Conservation (phyloP, 2,113 vertebrate species). For the Raphicerus campestris region DNA sequence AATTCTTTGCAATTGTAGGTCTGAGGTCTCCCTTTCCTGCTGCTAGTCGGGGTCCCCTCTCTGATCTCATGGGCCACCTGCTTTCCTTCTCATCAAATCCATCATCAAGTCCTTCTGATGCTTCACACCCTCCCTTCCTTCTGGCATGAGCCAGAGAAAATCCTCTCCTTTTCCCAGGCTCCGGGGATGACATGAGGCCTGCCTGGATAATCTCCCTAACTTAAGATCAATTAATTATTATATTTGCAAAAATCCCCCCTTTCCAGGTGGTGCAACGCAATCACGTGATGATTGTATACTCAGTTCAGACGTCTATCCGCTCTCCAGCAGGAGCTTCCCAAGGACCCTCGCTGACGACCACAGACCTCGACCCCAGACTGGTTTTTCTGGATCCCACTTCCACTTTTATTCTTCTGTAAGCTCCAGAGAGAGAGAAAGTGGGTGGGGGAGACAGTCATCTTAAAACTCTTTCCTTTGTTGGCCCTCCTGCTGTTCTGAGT, state of each 20-base stretch:
- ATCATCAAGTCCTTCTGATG: neutral
- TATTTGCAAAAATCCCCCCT: neutral
- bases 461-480: neutral
- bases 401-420: no score
- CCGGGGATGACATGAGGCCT: neutral
- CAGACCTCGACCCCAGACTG: neutral
- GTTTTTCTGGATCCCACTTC: neutral
- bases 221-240: neutral
- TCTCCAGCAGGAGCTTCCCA: no score
- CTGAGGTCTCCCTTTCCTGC: neutral
- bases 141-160: neutral
- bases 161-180: neutral
- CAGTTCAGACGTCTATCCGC: fast-evolving
- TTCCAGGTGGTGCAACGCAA: neutral
- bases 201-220: neutral
- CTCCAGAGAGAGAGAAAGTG: neutral
- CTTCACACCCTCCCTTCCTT: neutral
- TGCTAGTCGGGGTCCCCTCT: neutral
- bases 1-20: no score
- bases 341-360: neutral
- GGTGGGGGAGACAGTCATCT: neutral
- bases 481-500: neutral
- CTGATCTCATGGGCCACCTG: neutral
- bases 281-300: fast-evolving
- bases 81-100: neutral